phyloP scores from a whole-genome alignment of 37 sponge, comb jelly and placozoan genomes.

The Trichoplax adhaerens region DNA sequence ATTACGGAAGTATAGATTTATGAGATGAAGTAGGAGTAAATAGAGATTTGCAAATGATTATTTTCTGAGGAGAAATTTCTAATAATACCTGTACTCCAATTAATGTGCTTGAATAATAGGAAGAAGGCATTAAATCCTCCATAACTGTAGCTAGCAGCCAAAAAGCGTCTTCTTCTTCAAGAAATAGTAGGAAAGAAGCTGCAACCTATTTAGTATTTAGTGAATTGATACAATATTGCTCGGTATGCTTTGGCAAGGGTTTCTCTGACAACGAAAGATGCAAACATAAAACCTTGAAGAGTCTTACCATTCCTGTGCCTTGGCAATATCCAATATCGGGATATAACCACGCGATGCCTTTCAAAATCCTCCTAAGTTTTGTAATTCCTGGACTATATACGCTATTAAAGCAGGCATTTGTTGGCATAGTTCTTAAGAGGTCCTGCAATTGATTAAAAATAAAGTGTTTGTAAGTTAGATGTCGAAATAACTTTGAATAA shows the following conservation, averaged over 20 bases:
- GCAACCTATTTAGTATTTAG: background rate
- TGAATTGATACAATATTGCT: too few species aligned
- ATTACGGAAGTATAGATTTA: background rate
- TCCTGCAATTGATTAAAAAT: conserved; percentile 15
- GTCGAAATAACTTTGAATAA: background rate
- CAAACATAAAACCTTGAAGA: background rate
- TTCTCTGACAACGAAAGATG: background rate
- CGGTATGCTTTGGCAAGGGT: too few species aligned
- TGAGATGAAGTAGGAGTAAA: background rate
- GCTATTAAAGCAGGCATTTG: conserved; percentile 16
- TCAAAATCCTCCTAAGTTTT: conserved; percentile 17
- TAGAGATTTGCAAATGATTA: background rate
- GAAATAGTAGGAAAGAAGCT: conserved; percentile 13
- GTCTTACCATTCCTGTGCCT: conserved; percentile 31
- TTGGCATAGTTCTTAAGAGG: conserved; percentile 12
- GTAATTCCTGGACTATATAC: conserved; percentile 16
- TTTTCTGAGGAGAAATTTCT: background rate
- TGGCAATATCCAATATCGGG: conserved; percentile 40
- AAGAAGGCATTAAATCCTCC: conserved; percentile 22
- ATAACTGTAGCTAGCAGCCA: conserved; percentile 23
- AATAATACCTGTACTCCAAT: conserved; percentile 14
- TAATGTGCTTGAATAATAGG: conserved; percentile 20
- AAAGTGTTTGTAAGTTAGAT: background rate
- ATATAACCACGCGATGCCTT: conserved; percentile 16
- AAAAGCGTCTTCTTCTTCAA: conserved; percentile 26